phyloP scores from a whole-genome alignment of 2,888 invertebrate species.

The Isotomurus palustris region DNA sequence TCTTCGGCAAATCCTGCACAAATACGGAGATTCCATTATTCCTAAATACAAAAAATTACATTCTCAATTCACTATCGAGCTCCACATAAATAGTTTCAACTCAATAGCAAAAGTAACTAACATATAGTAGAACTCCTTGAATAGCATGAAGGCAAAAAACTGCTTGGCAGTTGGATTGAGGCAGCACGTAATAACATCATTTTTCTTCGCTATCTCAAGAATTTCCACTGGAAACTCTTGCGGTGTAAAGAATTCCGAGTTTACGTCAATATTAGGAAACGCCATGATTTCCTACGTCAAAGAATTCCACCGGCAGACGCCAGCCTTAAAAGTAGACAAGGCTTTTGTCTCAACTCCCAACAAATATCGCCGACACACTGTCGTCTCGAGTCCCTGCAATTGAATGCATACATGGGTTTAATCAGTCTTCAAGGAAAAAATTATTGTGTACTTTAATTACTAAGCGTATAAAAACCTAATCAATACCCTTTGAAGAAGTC shows the following conservation, averaged over 20 bases:
- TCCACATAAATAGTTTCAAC: background rate
- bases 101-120: slow-evolving; percentile 11
- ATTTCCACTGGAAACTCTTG: slow-evolving; percentile 46
- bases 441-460: too few relatives aligned
- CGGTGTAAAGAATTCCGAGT: slow-evolving; percentile 46
- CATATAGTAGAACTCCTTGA: slow-evolving; percentile 45
- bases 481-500: too few relatives aligned
- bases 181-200: slow-evolving; percentile 44
- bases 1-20: slow-evolving; percentile 35
- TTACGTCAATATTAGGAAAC: slow-evolving; percentile 44
- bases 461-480: too few relatives aligned
- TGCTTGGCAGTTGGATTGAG: slow-evolving; percentile 44
- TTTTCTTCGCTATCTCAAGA: slow-evolving; percentile 40
- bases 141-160: slow-evolving; percentile 45
- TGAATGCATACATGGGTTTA: too few relatives aligned
- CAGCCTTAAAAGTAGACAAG: too few relatives aligned
- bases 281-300: slow-evolving; percentile 24
- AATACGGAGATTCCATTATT: slow-evolving; percentile 41
- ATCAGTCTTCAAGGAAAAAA: too few relatives aligned
- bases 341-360: too few relatives aligned
- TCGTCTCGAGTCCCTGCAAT: too few relatives aligned
- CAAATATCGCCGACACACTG: too few relatives aligned
- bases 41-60: slow-evolving; percentile 18
- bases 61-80: background rate
- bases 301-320: background rate